A percentile compares a stretch with the other conserved stretches of the same genome.
These are phyloP conservation scores for Colletes gigas DNA, from an alignment of 1,140 invertebrate species.

Conservation along the genomic window DNA sequence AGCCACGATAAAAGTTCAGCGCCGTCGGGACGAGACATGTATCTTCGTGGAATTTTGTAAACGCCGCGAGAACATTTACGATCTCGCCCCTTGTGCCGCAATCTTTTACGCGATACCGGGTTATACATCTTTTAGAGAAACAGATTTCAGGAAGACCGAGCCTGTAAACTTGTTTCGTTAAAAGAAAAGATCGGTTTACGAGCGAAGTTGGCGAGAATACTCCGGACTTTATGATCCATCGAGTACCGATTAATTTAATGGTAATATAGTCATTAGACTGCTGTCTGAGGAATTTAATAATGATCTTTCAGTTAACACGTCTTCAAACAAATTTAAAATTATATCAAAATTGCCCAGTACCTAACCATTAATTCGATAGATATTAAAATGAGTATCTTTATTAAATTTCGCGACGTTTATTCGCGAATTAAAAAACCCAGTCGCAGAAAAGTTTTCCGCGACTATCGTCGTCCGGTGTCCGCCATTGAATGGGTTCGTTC, in stretches of 20 bases:
- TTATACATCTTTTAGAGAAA: neutral
- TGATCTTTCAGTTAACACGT: too few relatives aligned
- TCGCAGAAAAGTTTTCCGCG: neutral
- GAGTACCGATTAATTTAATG: constrained; percentile 18
- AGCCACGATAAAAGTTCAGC: too few relatives aligned
- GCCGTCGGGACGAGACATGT: too few relatives aligned
- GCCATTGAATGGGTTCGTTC: constrained; percentile 5
- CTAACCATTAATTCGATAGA: too few relatives aligned
- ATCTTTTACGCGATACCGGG: neutral
- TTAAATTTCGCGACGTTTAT: neutral
- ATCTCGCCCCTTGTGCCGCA: neutral
- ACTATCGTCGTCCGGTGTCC: neutral
- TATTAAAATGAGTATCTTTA: too few relatives aligned
- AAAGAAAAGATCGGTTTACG: constrained; percentile 16
- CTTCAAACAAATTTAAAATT: too few relatives aligned
- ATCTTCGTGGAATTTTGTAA: neutral
- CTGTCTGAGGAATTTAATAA: too few relatives aligned
- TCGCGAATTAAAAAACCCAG: constrained; percentile 1
- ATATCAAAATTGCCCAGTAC: too few relatives aligned
- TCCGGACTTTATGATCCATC: constrained; percentile 21
- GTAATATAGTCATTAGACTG: constrained; percentile 19
- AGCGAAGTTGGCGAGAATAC: neutral
- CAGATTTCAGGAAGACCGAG: neutral
- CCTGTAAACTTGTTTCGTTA: neutral
- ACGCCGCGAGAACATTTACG: neutral